These are phyloP conservation scores for Crotalus adamanteus DNA, from an alignment of 2,797 vertebrate genomes.

Conservation along the genomic window DNA sequence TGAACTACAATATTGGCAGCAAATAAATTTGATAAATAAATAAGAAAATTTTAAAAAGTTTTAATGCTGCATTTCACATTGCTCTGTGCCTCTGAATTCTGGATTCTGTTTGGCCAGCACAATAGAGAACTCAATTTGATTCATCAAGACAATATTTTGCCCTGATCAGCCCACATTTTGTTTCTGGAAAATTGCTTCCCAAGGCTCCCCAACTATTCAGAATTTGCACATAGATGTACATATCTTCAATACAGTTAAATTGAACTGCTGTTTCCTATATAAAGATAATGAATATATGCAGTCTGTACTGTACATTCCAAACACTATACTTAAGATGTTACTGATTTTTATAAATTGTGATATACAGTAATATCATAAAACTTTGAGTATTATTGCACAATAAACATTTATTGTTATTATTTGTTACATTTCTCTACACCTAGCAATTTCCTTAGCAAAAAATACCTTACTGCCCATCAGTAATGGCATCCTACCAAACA, in stretches of 20 bases:
- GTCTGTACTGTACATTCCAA: neutral
- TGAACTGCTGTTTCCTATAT: neutral
- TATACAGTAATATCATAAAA: neutral
- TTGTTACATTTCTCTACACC: neutral
- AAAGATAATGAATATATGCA: neutral
- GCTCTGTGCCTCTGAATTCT: slow-evolving; percentile 1
- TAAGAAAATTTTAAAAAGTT: neutral
- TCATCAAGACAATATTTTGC: neutral
- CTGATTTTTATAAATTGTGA: neutral
- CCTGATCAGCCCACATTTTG: slow-evolving; percentile 5
- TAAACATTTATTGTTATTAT: neutral
- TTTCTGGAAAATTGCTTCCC: neutral
- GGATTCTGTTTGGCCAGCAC: slow-evolving; percentile 6
- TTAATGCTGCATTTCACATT: neutral
- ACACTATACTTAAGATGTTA: neutral
- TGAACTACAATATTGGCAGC: neutral
- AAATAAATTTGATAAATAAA: neutral
- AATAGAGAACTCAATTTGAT: slow-evolving; percentile 18
- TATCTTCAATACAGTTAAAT: neutral
- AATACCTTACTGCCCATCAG: neutral
- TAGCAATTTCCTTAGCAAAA: neutral
- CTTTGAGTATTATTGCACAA: neutral
- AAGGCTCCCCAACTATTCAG: neutral
- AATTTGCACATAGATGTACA: neutral
- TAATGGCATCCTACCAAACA: neutral